Evolutionary conservation across 2,113 vertebrate genomes (phyloP).

Genomic region (Poeciliopsis turrubarensis): DNA sequence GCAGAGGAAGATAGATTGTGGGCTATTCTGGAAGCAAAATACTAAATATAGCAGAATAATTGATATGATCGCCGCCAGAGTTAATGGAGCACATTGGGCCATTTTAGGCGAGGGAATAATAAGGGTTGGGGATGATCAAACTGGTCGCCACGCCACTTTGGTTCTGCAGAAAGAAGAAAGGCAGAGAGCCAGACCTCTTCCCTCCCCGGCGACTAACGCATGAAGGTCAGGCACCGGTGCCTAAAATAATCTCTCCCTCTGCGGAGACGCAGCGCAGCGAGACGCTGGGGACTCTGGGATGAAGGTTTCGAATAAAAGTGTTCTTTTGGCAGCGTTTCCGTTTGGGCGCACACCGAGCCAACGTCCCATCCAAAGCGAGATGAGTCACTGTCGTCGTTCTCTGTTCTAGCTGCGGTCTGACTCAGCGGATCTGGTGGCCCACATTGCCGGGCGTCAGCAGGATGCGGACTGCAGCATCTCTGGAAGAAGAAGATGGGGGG

Average conservation of each 20-base stretch:
- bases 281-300: neutral
- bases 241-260: neutral
- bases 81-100: conserved; percentile 39
- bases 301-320: neutral
- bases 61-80: conserved; percentile 22
- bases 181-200: neutral
- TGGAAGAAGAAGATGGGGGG: neutral
- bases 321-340: neutral
- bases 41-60: neutral
- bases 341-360: neutral
- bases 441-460: conserved; percentile 29
- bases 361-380: neutral
- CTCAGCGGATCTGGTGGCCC: conserved; percentile 37
- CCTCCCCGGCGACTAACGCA: conserved; percentile 5
- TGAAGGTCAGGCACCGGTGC: conserved; percentile 28
- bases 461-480: conserved; percentile 7
- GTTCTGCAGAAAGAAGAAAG: conserved; percentile 7
- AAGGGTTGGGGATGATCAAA: conserved; percentile 37
- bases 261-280: neutral
- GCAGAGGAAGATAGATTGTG: no score
- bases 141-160: neutral
- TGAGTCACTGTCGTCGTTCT: conserved; percentile 20
- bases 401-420: conserved; percentile 38
- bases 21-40: no score
- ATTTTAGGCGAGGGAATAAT: conserved; percentile 49